These are phyloP conservation scores for Actenoides lindsayi DNA, from an alignment of 2,113 vertebrate genomes.

Conservation along the genomic window DNA sequence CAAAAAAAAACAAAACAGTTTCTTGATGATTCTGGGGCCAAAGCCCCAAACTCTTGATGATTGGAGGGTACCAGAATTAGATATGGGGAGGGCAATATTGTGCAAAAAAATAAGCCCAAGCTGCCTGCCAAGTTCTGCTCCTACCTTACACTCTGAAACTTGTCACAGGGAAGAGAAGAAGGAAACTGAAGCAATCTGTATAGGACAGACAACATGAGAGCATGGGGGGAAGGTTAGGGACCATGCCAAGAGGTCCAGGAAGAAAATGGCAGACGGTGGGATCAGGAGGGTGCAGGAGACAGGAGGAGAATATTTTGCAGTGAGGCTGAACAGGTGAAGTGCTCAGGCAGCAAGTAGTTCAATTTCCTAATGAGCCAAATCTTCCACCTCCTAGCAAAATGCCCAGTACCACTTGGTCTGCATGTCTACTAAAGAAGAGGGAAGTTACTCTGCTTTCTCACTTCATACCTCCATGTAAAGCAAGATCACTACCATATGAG, in stretches of 20 bases:
- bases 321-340: not conserved
- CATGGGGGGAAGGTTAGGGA: not conserved
- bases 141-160: not conserved
- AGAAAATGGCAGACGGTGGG: not conserved
- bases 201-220: not conserved
- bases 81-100: not conserved
- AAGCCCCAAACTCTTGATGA: not conserved
- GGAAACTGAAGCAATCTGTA: not conserved
- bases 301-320: not conserved
- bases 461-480: not conserved
- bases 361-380: not conserved
- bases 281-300: not conserved
- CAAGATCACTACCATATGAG: not conserved
- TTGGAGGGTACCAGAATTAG: not conserved
- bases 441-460: not conserved
- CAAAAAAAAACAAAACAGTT: accelerated
- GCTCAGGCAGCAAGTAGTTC: not conserved
- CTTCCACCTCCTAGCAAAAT: not conserved
- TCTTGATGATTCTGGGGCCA: not conserved
- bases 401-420: not conserved
- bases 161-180: not conserved
- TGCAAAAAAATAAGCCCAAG: not conserved
- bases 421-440: not conserved
- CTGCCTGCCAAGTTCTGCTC: not conserved
- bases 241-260: not conserved